Evolutionary conservation across 2,113 vertebrate species (phyloP).

Genomic region (Chamaetylas fuelleborni): DNA sequence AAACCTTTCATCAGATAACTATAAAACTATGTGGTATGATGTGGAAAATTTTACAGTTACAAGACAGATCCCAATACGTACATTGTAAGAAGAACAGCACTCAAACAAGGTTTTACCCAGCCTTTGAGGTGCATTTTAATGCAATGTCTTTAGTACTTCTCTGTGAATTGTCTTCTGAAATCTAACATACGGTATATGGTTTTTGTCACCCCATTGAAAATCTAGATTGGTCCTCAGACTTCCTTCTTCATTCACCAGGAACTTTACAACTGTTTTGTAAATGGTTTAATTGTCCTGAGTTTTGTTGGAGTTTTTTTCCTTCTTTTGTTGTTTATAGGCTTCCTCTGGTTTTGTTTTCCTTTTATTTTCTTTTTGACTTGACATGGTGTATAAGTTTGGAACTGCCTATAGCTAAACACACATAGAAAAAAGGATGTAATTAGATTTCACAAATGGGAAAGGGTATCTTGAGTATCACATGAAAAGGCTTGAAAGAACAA

Average conservation of each 20-base stretch:
- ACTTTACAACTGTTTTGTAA: background rate
- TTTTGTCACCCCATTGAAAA: background rate
- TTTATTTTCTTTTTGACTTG: background rate
- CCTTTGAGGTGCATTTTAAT: background rate
- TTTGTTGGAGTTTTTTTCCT: fast-evolving
- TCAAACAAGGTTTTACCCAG: background rate
- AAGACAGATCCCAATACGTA: background rate
- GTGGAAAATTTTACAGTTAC: background rate
- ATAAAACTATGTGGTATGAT: background rate
- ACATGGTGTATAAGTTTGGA: background rate
- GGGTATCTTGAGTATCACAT: background rate
- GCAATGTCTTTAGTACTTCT: background rate
- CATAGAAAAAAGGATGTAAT: background rate
- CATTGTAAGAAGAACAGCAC: background rate
- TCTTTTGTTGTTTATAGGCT: background rate
- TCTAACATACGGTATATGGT: background rate
- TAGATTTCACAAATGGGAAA: background rate
- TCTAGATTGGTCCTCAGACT: background rate
- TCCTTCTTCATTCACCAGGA: background rate
- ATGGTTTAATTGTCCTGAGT: background rate
- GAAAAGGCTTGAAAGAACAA: background rate
- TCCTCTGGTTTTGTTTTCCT: background rate
- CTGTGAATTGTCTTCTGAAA: background rate
- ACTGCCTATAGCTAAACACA: background rate
- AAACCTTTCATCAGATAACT: background rate